Evolutionary conservation across 35 echinoderm and acorn worm genomes (phyloP).

Genomic region (Ophioderma brevispina): DNA sequence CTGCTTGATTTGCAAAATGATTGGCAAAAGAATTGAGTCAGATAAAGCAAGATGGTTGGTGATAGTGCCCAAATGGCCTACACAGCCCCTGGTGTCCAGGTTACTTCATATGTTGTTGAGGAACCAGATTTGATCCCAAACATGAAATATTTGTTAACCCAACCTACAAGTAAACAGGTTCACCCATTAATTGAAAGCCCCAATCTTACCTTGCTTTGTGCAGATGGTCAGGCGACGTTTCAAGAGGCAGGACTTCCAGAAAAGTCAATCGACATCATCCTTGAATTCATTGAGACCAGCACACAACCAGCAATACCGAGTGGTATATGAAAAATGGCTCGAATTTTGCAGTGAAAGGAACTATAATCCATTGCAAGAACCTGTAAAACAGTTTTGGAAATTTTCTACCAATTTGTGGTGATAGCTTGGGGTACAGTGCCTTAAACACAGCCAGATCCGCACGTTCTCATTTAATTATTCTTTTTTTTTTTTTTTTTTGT

Average conservation of each 20-base stretch:
- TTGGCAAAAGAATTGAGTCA: slow-evolving; percentile 54
- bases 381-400: slow-evolving; percentile 6
- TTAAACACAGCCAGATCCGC: slow-evolving; percentile 64
- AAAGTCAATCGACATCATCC: slow-evolving; percentile 57
- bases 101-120: slow-evolving; percentile 43
- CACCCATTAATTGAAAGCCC: slow-evolving; percentile 8
- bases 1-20: slow-evolving; percentile 48
- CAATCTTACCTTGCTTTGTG: slow-evolving; percentile 46
- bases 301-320: slow-evolving; percentile 59
- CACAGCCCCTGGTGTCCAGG: slow-evolving; percentile 70
- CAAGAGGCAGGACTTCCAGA: slow-evolving; percentile 37
- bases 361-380: slow-evolving; percentile 37
- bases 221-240: slow-evolving; percentile 61
- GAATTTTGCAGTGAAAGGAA: slow-evolving; percentile 45
- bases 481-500: no score
- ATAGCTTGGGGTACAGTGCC: slow-evolving; percentile 28
- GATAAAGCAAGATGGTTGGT: slow-evolving; percentile 60
- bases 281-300: slow-evolving; percentile 59
- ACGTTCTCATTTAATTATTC: slow-evolving; percentile 40
- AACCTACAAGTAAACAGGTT: slow-evolving; percentile 25
- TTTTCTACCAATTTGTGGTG: slow-evolving; percentile 21
- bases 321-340: slow-evolving; percentile 55
- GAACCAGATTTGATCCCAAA: slow-evolving; percentile 45
- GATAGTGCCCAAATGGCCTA: slow-evolving; percentile 84
- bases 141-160: not conserved